Evolutionary conservation across 2,888 invertebrate species (phyloP).

Genomic region (Neuroscelio doddi): DNA sequence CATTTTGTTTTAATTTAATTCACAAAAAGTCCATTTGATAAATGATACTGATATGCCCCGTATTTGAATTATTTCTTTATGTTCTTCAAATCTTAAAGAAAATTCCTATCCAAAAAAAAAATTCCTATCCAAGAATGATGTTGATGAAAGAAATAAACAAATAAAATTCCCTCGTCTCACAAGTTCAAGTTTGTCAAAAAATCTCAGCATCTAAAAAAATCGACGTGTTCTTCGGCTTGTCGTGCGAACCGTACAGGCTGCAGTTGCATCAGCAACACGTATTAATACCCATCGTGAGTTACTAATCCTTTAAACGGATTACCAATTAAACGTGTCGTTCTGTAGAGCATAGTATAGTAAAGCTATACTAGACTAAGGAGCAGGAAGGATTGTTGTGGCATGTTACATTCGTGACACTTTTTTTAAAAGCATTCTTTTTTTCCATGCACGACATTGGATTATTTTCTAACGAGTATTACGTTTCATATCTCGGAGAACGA

Average conservation of each 20-base stretch:
- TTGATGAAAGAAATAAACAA: no score
- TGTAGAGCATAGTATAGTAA: no score
- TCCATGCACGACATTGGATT: constrained; percentile 7
- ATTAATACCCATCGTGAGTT: constrained; percentile 67
- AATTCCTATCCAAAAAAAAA: no score
- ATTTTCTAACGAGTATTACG: constrained; percentile 20
- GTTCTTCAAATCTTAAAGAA: no score
- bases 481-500: constrained; percentile 27
- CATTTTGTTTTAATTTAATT: no score
- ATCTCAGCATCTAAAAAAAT: constrained; percentile 3
- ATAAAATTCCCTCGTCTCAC: no score
- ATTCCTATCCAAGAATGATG: no score
- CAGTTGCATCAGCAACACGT: constrained; percentile 59
- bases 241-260: constrained; percentile 27
- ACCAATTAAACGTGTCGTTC: constrained; percentile 69
- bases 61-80: no score
- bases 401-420: not conserved
- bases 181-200: no score
- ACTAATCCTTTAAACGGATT: constrained; percentile 72
- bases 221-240: constrained; percentile 27
- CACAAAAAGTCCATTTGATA: no score
- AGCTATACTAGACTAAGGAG: not conserved
- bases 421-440: no score
- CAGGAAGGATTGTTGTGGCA: not conserved
- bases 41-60: no score